Evolutionary conservation across 2,113 vertebrate genomes (phyloP), one percentile per base, ranked within the genome.

Genomic region (Ranitomeya imitator): DNA sequence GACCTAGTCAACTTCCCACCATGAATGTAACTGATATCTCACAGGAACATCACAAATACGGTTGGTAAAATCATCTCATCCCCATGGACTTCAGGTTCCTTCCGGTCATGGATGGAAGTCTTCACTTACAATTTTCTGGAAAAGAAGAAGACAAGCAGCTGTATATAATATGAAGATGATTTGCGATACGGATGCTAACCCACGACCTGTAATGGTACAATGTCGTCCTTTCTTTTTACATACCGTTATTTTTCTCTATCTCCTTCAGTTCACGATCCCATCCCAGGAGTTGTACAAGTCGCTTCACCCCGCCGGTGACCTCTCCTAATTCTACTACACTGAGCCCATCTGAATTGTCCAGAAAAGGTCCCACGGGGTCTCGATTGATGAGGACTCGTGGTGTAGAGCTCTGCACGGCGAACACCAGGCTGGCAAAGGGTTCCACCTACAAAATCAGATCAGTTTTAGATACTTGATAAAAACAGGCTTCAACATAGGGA

Each of bases 311-410:
- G 0, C 91, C 45, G 8, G 98, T 94, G 89, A 99, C 95, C 0
- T 99, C 97, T 0, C 97, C 97, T 57, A 97, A 95, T 91, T 96
- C 95, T 19, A 91, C 92, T 13, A 98, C 92, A 0, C 67, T 94
- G 15, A 85, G 79, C 12, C 94, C 94, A 23, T 86, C 93, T 61
- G 88, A 89, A 81, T 92, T 93, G 0, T 92, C 92, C 0, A 93
- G 89, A 0, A 99, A 97, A 13, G 97, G 94, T 0, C 97, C 97
- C 52, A 99, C 98, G 3, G 93, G 83, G 45, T 97, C 96, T 11
- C 96, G 92, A 91, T 99, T 99, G 94, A 99, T 96, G 86, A 99
- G 94, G 8, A 99, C 91, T 0, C 98, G 95, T 2, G 98, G 95
- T 0, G 97, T 94, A 0, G 97, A 96, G 78, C 92, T 51, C 26